phyloP scores from a whole-genome alignment of 92 coral and sea anemone genomes.

The Micromussa lordhowensis region DNA sequence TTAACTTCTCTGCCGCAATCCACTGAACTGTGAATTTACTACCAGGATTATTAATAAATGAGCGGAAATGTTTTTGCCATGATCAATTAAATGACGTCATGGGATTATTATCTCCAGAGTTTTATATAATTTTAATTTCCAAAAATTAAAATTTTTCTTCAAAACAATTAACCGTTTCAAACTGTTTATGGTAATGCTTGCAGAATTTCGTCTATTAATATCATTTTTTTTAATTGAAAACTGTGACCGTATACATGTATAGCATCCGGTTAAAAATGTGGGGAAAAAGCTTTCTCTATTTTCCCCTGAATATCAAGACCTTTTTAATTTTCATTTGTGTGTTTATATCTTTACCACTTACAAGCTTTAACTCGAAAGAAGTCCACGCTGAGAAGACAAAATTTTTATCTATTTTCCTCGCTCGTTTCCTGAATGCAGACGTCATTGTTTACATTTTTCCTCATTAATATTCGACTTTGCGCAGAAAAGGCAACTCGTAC shows the following conservation, averaged over 20 bases:
- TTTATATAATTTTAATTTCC: no score
- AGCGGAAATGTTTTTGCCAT: neutral
- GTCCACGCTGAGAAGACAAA: neutral
- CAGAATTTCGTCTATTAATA: no score
- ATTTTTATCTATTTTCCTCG: neutral
- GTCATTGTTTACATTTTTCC: no score
- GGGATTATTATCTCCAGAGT: no score
- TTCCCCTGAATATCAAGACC: neutral
- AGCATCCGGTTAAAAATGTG: neutral
- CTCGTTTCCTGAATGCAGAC: neutral
- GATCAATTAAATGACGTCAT: conserved; percentile 4
- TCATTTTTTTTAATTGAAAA: no score
- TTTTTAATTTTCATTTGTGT: neutral
- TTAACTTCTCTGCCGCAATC: neutral
- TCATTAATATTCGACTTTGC: no score
- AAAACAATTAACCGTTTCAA: no score
- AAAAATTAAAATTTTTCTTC: no score
- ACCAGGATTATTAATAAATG: neutral
- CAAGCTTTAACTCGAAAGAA: neutral
- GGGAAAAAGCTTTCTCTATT: neutral
- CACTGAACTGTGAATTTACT: neutral
- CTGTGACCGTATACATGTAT: no score
- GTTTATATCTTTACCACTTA: neutral
- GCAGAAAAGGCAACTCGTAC: no score
- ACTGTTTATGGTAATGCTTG: no score